These are phyloP conservation scores for Hydriomena furcata DNA, from an alignment of 2,888 invertebrate genomes.

Conservation along the genomic window DNA sequence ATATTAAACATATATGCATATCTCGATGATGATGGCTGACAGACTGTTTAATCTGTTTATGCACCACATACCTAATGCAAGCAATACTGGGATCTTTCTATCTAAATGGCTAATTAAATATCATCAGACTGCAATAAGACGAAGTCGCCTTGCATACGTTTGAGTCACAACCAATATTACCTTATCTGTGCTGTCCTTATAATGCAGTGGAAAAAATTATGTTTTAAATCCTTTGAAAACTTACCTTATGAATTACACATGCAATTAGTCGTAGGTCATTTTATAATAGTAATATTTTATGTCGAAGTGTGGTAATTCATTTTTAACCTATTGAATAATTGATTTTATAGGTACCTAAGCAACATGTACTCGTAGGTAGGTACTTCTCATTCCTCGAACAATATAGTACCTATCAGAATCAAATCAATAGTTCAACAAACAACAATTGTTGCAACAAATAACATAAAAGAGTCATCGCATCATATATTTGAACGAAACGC, in stretches of 20 bases:
- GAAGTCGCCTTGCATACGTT: slow-evolving; percentile 41
- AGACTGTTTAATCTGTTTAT: no score
- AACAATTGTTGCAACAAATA: slow-evolving; percentile 18
- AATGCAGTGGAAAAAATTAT: slow-evolving; percentile 31
- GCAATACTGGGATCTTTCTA: slow-evolving; percentile 20
- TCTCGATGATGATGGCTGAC: no score
- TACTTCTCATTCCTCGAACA: neutral
- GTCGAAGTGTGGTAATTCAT: neutral
- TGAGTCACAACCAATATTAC: slow-evolving; percentile 36
- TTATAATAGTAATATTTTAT: slow-evolving; percentile 21
- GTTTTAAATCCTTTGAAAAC: slow-evolving; percentile 28
- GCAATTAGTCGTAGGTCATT: slow-evolving; percentile 47
- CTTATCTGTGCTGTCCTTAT: slow-evolving; percentile 34
- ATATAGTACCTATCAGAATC: neutral
- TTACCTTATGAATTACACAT: slow-evolving; percentile 57
- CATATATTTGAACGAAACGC: slow-evolving; percentile 25
- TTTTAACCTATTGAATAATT: neutral
- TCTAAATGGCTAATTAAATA: slow-evolving; percentile 46
- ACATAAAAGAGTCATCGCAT: slow-evolving; percentile 27
- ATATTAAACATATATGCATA: no score
- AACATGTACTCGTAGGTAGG: no score
- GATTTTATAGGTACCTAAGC: no score
- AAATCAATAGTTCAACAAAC: slow-evolving; percentile 3
- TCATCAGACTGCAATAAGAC: slow-evolving; percentile 33
- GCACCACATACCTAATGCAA: no score